Percentiles rank a stretch among this genome's conserved stretches.
Evolutionary conservation across 2,113 vertebrate species (phyloP).

Genomic region (Misgurnus anguillicaudatus): DNA sequence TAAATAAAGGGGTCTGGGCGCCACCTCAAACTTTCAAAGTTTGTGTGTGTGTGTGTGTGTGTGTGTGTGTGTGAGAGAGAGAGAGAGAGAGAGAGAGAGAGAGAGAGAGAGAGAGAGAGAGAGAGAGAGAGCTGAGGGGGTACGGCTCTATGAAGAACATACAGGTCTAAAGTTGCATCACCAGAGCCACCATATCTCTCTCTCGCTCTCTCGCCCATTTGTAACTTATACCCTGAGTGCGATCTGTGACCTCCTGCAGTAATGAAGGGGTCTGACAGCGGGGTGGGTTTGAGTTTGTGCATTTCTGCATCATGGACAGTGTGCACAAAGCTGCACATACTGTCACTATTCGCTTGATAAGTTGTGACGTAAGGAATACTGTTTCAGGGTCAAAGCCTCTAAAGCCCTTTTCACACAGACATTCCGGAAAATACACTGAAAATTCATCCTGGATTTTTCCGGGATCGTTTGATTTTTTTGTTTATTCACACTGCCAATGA

Average conservation of each 20-base stretch:
- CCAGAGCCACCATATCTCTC: slow-evolving; percentile 9
- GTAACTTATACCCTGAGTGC: slow-evolving; percentile 10
- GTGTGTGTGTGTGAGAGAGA: too few relatives aligned
- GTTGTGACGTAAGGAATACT: too few relatives aligned
- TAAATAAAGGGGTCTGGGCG: slow-evolving; percentile 78
- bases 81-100: too few relatives aligned
- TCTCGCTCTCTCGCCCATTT: slow-evolving; percentile 16
- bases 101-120: too few relatives aligned
- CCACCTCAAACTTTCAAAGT: slow-evolving; percentile 67
- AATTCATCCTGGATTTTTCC: too few relatives aligned
- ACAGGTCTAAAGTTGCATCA: slow-evolving; percentile 38
- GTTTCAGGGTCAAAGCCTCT: too few relatives aligned
- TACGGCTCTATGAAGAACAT: slow-evolving; percentile 18
- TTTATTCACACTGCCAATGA: too few relatives aligned
- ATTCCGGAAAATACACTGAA: too few relatives aligned
- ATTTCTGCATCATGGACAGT: background rate
- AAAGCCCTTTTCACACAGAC: too few relatives aligned
- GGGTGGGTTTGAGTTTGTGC: slow-evolving; percentile 4
- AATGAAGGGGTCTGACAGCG: slow-evolving; percentile 9
- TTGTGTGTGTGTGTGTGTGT: slow-evolving; percentile 45
- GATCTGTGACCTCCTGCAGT: slow-evolving; percentile 10
- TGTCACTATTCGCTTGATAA: too few relatives aligned
- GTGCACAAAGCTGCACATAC: too few relatives aligned
- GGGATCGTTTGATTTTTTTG: too few relatives aligned
- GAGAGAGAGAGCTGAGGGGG: background rate